A percentile compares a stretch with the other conserved stretches of the same genome.
Conservation (phyloP, 2,113 vertebrate species). For the Elachura formosa region DNA sequence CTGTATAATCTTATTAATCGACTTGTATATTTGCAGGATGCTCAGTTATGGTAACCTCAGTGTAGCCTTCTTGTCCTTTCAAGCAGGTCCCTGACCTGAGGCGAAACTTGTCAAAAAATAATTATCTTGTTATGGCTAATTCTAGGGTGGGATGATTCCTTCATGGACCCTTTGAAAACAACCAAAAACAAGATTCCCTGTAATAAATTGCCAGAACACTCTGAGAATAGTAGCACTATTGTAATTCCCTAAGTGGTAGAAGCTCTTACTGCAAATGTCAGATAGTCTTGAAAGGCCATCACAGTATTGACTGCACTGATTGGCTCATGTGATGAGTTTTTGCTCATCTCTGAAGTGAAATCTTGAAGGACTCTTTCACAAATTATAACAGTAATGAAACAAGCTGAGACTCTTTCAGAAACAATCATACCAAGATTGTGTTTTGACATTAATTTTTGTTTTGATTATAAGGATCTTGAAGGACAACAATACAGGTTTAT, state of each 20-base stretch:
- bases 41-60: not conserved
- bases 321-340: not conserved
- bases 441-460: not conserved
- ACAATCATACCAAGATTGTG: not conserved
- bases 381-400: not conserved
- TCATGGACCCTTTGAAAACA: not conserved
- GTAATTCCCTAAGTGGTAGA: not conserved
- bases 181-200: not conserved
- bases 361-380: not conserved
- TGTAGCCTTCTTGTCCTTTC: not conserved
- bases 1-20: fast-evolving
- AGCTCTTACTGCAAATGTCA: not conserved
- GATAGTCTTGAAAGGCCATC: not conserved
- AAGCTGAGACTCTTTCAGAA: not conserved
- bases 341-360: not conserved
- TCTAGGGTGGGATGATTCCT: not conserved
- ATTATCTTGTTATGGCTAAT: not conserved
- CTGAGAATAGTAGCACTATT: not conserved
- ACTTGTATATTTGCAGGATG: not conserved
- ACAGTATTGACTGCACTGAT: not conserved
- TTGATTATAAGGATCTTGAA: not conserved
- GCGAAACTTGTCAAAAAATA: not conserved
- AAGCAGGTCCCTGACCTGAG: not conserved
- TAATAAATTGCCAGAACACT: not conserved
- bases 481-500: not conserved